Evolutionary conservation across 1,140 invertebrate genomes (phyloP), one percentile per base, ranked within the genome.

Genomic region (Chironomus tepperi): DNA sequence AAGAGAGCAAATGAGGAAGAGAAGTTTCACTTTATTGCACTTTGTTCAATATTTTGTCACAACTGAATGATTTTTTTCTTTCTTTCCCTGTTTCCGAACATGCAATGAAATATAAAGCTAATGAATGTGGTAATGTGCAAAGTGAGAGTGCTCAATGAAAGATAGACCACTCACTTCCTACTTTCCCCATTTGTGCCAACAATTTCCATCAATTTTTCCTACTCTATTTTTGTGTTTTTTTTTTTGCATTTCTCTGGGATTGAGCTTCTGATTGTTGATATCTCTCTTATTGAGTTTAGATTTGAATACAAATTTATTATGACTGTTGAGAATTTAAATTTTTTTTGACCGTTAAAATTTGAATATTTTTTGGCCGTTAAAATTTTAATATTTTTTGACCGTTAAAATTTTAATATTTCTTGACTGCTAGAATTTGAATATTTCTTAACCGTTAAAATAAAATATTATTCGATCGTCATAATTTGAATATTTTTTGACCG

Each of bases 21-120:
- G 19, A 70, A 70, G 18, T 70, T 70, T 70, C 65, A 70, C 65
- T 70, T 70, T 21, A 16, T n/a, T 70, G n/a, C 5, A 12, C 7
- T 70, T 70, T 19, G 19, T 70, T 70, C 65, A 70, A 70, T 70
- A 70, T 19, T 34, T 57, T 70, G 65, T 70, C 65, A 70, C 65
- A 70, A 70, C 6, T 21, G 65, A 70, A 70, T 21, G 65, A 70
- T 70, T 57, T 57, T 57, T 21, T 70, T n/a, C n/a, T n/a, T n/a
- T n/a, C n/a, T n/a, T 70, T 18, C 65, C 19, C 19, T 70, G 9
- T 70, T 70, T 70, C 19, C n/a, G 18, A 19, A 21, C 65, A 70
- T 70, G 19, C 47, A 70, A 70, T 70, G 18, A 57, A 57, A 57
- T 12, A 70, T 70, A 57, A 57, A n/a, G 12, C n/a, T 57, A 57